Evolutionary conservation across 2,797 vertebrate species (phyloP).

Genomic region (Coracias cyanogaster): DNA sequence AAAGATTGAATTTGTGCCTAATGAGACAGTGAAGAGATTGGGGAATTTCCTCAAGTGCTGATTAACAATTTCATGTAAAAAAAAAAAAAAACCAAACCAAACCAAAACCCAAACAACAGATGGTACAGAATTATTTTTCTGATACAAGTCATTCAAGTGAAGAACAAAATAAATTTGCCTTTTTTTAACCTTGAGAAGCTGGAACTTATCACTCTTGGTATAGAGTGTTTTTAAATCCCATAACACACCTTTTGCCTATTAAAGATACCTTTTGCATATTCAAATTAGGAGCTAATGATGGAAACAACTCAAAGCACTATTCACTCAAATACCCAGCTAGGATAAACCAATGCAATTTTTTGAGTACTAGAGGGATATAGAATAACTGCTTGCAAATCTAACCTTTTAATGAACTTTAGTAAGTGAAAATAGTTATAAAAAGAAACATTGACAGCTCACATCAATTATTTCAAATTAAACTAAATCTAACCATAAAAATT

Average conservation of each 20-base stretch:
- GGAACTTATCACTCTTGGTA: neutral
- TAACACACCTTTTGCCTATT: neutral
- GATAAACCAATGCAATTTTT: neutral
- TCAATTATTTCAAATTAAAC: neutral
- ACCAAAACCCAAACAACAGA: constrained; percentile 70
- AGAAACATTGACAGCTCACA: neutral
- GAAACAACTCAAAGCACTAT: neutral
- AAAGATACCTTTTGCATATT: neutral
- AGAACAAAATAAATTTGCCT: constrained; percentile 41
- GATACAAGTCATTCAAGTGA: constrained; percentile 16
- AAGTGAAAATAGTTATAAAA: neutral
- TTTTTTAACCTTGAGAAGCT: constrained; percentile 11
- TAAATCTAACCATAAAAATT: neutral
- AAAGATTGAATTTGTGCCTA: constrained; percentile 30
- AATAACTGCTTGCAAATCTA: neutral
- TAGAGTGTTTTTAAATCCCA: neutral
- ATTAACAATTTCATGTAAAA: constrained; percentile 63
- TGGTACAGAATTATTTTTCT: constrained; percentile 64
- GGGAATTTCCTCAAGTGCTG: constrained; percentile 51
- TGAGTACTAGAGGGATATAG: neutral
- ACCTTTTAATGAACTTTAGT: neutral
- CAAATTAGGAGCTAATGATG: neutral
- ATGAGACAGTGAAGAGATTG: constrained; percentile 47
- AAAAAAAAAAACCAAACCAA: neutral
- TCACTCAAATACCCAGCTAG: neutral